Conservation (phyloP, 1,140 invertebrate genomes). For the Brachionus paranguensis region DNA sequence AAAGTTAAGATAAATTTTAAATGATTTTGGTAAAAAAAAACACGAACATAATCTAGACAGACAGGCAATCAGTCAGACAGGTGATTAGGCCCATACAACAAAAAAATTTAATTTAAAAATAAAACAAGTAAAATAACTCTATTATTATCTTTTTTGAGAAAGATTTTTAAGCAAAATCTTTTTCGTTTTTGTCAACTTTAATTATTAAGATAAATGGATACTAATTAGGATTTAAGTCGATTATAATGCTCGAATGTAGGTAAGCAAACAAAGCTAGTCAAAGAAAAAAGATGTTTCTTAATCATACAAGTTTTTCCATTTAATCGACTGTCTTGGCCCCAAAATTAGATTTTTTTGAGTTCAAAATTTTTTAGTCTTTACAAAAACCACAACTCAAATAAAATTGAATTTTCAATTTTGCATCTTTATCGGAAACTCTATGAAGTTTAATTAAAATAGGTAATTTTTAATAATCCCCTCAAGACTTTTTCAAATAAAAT, state of each 20-base stretch:
- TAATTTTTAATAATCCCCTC: neutral
- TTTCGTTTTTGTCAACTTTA: conserved; percentile 2
- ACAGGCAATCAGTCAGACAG: conserved; percentile 28
- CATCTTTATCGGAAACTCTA: neutral
- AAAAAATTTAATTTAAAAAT: neutral
- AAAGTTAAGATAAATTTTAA: neutral
- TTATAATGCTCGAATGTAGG: conserved; percentile 10
- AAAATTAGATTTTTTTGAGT: neutral
- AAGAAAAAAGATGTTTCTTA: neutral
- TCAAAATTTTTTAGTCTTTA: neutral
- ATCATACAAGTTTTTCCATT: neutral
- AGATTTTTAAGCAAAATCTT: neutral
- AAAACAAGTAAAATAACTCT: conserved; percentile 6
- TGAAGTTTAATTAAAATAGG: neutral
- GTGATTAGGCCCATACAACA: neutral
- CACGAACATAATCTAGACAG: conserved; percentile 19
- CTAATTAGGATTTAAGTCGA: conserved; percentile 32
- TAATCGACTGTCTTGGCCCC: neutral
- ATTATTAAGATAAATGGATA: conserved; percentile 23
- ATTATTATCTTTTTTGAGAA: conserved; percentile 18
- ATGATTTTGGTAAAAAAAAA: neutral
- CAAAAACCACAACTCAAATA: neutral
- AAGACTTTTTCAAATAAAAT: neutral
- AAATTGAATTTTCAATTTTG: neutral
- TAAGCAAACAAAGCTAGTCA: conserved; percentile 17